Base-by-base conservation (phyloP, 1,140 invertebrate genomes). In the Leptopilina boulardi region DNA sequence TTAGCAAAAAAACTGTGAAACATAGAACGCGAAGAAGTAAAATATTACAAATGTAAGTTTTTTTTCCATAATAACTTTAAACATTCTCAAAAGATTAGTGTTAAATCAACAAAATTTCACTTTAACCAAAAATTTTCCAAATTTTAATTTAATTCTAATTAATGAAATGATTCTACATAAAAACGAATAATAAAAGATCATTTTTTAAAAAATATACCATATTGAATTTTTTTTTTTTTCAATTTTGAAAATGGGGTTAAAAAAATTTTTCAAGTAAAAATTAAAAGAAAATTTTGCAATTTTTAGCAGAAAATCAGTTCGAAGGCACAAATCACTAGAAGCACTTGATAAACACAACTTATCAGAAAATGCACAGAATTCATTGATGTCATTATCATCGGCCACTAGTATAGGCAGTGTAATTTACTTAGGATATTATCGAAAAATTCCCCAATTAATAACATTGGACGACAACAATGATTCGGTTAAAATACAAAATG, bases 361-460 rank as follows among this genome's bases (percentile, higher is more conserved):
- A 79, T 41, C n/a, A 21, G 42, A 38, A 74, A 47, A 47, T 23
- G 9, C 11, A 6, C 59, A 56, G 21, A 15, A 26, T 21, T 72
- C 23, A 26, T 59, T 13, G 18, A 18, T n/a, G n/a, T n/a, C 70
- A 47, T 47, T 26, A 2, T 51, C 73, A 34, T n/a, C 73, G 8
- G 47, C 15, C 21, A 71, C 75, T n/a, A 80, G 76, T 18, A 18
- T 73, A 8, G 42, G 59, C 0, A 87, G 84, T 56, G 70, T 89
- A 9, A 70, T 87, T 66, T 89, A 66, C 77, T 71, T 89, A 0
- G 86, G 87, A 2, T 77, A 59, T 0, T 85, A 78, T 66, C 77
- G 74, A 13, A 88, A 87, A 78, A 76, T 82, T 51, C 86, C 87
- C 1, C 76, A 82, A 26, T 56, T 89, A 5, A 73, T 89, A 23